A percentile compares a stretch with the other conserved stretches of the same genome.
phyloP scores from a whole-genome alignment of 2,113 vertebrate species.

The Nerophis lumbriciformis region DNA sequence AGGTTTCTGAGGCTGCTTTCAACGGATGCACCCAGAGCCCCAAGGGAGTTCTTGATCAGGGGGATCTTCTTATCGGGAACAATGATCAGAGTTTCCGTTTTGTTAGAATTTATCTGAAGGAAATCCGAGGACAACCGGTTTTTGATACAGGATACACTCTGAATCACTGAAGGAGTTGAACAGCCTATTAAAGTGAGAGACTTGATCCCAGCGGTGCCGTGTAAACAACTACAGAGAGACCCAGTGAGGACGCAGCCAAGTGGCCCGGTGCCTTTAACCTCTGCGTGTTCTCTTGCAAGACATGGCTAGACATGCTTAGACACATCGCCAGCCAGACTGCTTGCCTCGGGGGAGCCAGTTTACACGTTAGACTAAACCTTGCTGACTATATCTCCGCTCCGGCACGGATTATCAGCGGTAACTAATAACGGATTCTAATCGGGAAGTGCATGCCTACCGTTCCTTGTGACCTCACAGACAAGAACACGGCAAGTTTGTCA shows the following conservation, averaged over 20 bases:
- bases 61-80: too few species aligned
- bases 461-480: background rate
- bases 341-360: slow-evolving; percentile 17
- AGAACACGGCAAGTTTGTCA: background rate
- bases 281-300: slow-evolving; percentile 36
- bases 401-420: slow-evolving; percentile 24
- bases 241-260: slow-evolving; percentile 36
- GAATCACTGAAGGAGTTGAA: slow-evolving; percentile 14
- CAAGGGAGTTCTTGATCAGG: too few species aligned
- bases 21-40: too few species aligned
- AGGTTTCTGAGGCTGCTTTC: too few species aligned
- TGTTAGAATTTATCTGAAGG: too few species aligned
- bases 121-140: too few species aligned
- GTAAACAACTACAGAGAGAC: slow-evolving; percentile 50
- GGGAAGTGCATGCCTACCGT: background rate
- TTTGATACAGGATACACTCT: too few species aligned
- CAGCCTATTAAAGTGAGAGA: slow-evolving; percentile 40
- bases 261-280: slow-evolving; percentile 59
- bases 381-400: slow-evolving; percentile 19
- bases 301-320: slow-evolving; percentile 54
- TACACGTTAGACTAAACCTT: slow-evolving; percentile 27
- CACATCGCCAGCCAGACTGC: slow-evolving; percentile 29
- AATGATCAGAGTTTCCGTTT: too few species aligned
- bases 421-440: slow-evolving; percentile 13
- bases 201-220: slow-evolving; percentile 46